A percentile compares a stretch with the other conserved stretches of the same genome.
These are phyloP conservation scores for Epinephelus coioides DNA, from an alignment of 2,797 vertebrate genomes.

Conservation along the genomic window DNA sequence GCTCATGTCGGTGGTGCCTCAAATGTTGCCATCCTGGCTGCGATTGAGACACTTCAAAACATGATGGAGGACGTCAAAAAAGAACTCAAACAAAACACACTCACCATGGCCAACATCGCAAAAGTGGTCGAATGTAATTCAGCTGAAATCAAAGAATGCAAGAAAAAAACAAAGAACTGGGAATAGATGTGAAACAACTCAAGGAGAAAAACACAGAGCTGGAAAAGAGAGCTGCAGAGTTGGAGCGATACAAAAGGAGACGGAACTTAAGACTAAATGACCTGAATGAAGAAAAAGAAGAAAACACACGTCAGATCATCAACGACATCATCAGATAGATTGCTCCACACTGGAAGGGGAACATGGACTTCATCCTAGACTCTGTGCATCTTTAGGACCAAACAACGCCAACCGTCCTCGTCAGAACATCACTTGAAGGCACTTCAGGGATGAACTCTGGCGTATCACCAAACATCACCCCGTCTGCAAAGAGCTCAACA, in stretches of 20 bases:
- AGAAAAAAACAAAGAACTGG: too few species aligned
- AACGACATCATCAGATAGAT: neutral
- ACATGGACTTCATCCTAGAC: neutral
- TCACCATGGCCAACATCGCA: too few species aligned
- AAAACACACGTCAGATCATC: neutral
- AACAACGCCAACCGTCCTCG: neutral
- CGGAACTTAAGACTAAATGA: neutral
- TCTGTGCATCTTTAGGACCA: neutral
- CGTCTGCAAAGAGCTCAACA: neutral
- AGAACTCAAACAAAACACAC: too few species aligned
- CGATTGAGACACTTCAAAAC: neutral
- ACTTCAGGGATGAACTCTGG: conserved; percentile 5
- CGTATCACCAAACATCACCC: neutral
- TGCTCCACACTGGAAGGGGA: neutral
- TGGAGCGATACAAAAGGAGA: neutral
- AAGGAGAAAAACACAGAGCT: neutral
- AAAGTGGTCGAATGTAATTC: too few species aligned
- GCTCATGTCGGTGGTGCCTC: neutral
- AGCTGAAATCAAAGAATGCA: too few species aligned
- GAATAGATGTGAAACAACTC: too few species aligned
- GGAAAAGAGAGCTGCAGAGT: neutral
- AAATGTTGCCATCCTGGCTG: neutral
- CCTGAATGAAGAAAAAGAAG: neutral
- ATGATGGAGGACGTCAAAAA: too few species aligned
- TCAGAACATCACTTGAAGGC: conserved; percentile 5